phyloP scores from a whole-genome alignment of 1,140 invertebrate species.

The Brevipalpus yothersi region DNA sequence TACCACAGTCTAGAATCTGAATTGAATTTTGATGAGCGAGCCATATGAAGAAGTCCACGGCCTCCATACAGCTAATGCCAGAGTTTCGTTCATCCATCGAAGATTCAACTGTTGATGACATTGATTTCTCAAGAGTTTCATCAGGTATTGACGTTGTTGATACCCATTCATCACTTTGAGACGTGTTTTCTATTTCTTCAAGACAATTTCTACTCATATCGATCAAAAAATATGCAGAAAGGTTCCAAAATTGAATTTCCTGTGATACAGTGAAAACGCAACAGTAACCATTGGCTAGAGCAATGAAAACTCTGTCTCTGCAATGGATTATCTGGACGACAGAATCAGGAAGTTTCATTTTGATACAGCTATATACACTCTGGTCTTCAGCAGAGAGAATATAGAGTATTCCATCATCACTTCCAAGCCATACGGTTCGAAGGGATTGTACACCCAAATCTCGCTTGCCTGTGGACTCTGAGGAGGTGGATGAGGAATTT shows the following conservation, averaged over 20 bases:
- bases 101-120: too few species aligned
- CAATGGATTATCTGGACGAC: conserved; percentile 54
- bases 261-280: conserved; percentile 5
- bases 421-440: conserved; percentile 65
- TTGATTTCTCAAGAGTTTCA: neutral
- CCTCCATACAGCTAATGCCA: conserved; percentile 41
- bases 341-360: conserved; percentile 33
- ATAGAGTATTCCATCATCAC: too few species aligned
- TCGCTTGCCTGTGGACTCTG: too few species aligned
- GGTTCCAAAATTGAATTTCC: conserved; percentile 5
- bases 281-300: conserved; percentile 57
- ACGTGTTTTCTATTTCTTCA: neutral
- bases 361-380: too few species aligned
- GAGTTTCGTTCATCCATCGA: too few species aligned
- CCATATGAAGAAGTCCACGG: conserved; percentile 79
- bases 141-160: neutral
- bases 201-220: neutral
- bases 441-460: too few species aligned
- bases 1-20: conserved; percentile 68
- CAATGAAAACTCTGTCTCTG: conserved; percentile 70
- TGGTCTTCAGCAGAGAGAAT: too few species aligned
- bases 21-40: conserved; percentile 90
- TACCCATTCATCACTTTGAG: neutral
- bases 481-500: too few species aligned
- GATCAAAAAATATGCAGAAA: conserved; percentile 6